phyloP scores from a whole-genome alignment of 2,797 vertebrate genomes.

The Nothura maculosa region DNA sequence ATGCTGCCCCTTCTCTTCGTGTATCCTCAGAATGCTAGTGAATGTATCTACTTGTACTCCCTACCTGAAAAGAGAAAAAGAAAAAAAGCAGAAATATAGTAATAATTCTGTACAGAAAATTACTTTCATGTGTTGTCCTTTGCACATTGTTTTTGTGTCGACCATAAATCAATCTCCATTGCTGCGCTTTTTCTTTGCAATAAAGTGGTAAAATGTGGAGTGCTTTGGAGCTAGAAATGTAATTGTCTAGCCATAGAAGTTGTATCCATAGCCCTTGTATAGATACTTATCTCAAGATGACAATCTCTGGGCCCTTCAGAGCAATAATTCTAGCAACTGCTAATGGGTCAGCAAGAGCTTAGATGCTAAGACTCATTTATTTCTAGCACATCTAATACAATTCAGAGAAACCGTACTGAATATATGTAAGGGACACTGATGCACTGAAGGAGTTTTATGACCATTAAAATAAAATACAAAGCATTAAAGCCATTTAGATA shows the following conservation, averaged over 20 bases:
- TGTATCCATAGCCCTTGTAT: conserved; percentile 61
- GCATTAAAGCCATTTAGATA: conserved; percentile 66
- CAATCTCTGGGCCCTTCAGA: conserved; percentile 74
- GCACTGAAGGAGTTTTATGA: conserved; percentile 68
- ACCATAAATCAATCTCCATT: conserved; percentile 73
- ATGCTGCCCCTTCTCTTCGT: not conserved
- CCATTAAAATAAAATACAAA: conserved; percentile 77
- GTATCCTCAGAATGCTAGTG: not conserved
- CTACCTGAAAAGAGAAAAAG: conserved; percentile 45
- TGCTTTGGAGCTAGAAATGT: conserved; percentile 72
- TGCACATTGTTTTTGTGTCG: conserved; percentile 70
- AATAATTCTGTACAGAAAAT: conserved; percentile 79
- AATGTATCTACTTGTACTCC: conserved; percentile 4
- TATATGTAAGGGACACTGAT: conserved; percentile 53
- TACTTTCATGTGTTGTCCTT: conserved; percentile 63
- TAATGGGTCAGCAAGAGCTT: conserved; percentile 66
- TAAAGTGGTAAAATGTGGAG: conserved; percentile 72
- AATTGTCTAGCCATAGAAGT: conserved; percentile 78
- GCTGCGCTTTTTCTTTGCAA: conserved; percentile 49
- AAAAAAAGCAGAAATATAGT: conserved; percentile 65
- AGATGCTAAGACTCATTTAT: conserved; percentile 76
- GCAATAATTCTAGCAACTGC: conserved; percentile 71
- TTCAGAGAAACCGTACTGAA: conserved; percentile 61
- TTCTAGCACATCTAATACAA: conserved; percentile 68
- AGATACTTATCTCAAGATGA: conserved; percentile 74